Conservation (phyloP, 35 echinoderm and acorn worm species). For the Ophiothrix spiculata region DNA sequence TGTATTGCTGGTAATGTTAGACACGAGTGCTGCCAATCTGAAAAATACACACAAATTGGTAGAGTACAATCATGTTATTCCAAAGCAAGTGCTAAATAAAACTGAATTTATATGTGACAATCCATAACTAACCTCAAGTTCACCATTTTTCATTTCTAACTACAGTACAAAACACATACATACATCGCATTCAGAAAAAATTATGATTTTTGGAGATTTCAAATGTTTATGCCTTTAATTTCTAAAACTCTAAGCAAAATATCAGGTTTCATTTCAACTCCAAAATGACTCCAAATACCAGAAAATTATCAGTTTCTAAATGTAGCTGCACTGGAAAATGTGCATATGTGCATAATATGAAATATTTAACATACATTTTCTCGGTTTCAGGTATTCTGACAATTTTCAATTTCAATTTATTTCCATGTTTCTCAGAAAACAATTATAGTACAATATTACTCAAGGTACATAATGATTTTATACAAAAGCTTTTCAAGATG, state of each 20-base stretch:
- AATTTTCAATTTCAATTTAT: not conserved
- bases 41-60: not conserved
- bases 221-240: not conserved
- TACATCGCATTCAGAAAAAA: not conserved
- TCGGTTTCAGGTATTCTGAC: not conserved
- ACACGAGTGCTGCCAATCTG: slow-evolving; percentile 94
- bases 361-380: not conserved
- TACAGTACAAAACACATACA: not conserved
- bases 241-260: not conserved
- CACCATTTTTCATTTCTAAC: not conserved
- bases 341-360: too few species aligned
- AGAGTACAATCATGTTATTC: too few species aligned
- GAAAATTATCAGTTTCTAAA: not conserved
- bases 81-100: too few species aligned
- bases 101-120: not conserved
- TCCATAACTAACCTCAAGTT: not conserved
- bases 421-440: too few species aligned
- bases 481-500: too few species aligned
- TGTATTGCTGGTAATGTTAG: slow-evolving; percentile 64
- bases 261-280: not conserved
- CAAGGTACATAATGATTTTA: too few species aligned
- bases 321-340: too few species aligned
- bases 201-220: not conserved
- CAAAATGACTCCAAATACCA: not conserved
- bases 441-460: too few species aligned